phyloP scores from a whole-genome alignment of 2,888 invertebrate species.

The Lissonota sp. region DNA sequence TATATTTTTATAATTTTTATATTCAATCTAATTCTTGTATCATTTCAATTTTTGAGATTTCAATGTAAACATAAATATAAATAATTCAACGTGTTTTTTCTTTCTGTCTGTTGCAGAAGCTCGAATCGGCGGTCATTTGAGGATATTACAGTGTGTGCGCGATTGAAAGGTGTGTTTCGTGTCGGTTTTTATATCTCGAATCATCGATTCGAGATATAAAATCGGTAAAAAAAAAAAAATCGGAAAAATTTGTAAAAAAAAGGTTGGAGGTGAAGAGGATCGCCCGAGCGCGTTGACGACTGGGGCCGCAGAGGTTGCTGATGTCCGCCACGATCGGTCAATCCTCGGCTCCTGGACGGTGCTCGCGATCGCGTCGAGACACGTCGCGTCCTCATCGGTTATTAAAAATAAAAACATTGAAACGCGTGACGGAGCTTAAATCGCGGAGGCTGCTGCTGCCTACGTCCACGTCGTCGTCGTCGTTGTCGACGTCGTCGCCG shows the following conservation, averaged over 20 bases:
- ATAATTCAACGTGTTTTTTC: background rate
- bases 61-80: background rate
- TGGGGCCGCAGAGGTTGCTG: constrained; percentile 75
- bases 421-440: constrained; percentile 50
- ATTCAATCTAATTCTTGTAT: no score
- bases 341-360: constrained; percentile 73
- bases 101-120: constrained; percentile 38
- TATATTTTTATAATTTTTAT: no score
- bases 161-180: constrained; percentile 32
- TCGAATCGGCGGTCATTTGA: constrained; percentile 2
- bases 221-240: constrained; percentile 5
- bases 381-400: constrained; percentile 61
- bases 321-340: constrained; percentile 79
- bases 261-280: constrained; percentile 56
- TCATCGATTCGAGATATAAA: no score
- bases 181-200: background rate
- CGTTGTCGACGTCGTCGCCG: constrained; percentile 66
- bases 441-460: constrained; percentile 58
- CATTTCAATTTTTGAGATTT: background rate
- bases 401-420: constrained; percentile 18
- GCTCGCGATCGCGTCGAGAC: constrained; percentile 70
- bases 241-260: background rate
- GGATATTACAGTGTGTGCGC: constrained; percentile 56
- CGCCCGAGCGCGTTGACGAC: constrained; percentile 69
- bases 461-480: constrained; percentile 64